phyloP scores from a whole-genome alignment of 2,113 vertebrate genomes.

The Lampris megalopsis region DNA sequence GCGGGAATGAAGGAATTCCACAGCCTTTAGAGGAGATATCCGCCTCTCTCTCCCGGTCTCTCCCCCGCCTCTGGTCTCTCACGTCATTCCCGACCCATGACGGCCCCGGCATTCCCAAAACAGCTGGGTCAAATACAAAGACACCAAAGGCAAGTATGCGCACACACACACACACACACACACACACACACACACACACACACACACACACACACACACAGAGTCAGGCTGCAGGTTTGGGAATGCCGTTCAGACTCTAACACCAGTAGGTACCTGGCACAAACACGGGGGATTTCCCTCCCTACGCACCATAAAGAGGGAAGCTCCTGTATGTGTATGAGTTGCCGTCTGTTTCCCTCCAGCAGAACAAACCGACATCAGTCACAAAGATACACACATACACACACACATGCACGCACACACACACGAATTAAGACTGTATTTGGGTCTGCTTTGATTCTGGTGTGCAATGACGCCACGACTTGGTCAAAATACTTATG shows the following conservation, averaged over 20 bases:
- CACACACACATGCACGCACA: slow-evolving; percentile 22
- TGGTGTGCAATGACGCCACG: slow-evolving; percentile 53
- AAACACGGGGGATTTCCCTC: slow-evolving; percentile 67
- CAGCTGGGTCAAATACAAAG: slow-evolving; percentile 71
- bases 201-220: not conserved
- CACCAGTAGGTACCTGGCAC: slow-evolving; percentile 56
- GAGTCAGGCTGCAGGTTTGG: slow-evolving; percentile 14
- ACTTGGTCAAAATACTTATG: slow-evolving; percentile 52
- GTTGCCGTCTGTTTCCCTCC: slow-evolving; percentile 57
- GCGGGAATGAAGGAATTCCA: slow-evolving; percentile 74
- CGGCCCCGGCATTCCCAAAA: slow-evolving; percentile 71
- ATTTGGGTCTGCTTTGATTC: slow-evolving; percentile 45
- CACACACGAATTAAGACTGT: not conserved
- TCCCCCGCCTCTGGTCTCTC: slow-evolving; percentile 34
- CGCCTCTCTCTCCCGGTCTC: slow-evolving; percentile 53
- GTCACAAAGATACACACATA: slow-evolving; percentile 1
- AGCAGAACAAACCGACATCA: slow-evolving; percentile 49
- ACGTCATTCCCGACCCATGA: slow-evolving; percentile 68
- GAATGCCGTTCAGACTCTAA: slow-evolving; percentile 12
- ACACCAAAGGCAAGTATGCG: slow-evolving; percentile 8
- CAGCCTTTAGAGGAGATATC: slow-evolving; percentile 78
- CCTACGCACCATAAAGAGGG: slow-evolving; percentile 11
- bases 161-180: not conserved
- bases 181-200: slow-evolving; percentile 12
- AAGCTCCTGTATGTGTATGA: slow-evolving; percentile 52